Base-by-base conservation (phyloP, 2,113 vertebrate species). In the Phainopepla nitens region DNA sequence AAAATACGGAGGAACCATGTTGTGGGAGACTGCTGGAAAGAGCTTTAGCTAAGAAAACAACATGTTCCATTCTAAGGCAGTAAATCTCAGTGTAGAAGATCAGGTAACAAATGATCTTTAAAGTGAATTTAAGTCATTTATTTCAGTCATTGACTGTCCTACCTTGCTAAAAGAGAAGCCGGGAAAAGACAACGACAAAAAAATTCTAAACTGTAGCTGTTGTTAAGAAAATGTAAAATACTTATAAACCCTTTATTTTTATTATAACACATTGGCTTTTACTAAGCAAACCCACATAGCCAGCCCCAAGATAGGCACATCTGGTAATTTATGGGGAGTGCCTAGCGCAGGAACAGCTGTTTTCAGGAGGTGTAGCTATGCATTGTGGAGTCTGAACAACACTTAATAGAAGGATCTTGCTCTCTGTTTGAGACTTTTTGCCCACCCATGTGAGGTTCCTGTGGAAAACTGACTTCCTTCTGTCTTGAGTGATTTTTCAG, bases 361-460 rank as follows among this genome's bases (percentile, higher is more conserved):
- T 50, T n/a, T 9, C 14, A n/a, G 36, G 70, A 77, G 24, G 4
- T 11, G 1, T 3, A 36, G n/a, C n/a, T n/a, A n/a, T n/a, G 24
- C 16, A 31, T 21, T 57, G 2, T 41, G 13, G 11, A 2, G 29
- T 66, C 39, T 66, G 51, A 61, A 47, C 47, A 53, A 66, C 5
- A 56, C 5, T 15, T 36, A 3, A 29, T 4, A 18, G 47, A 23
- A 65, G 11, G 20, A 57, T 24, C 36, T 21, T 44, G 28, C 25
- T 65, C 20, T n/a, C 19, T 23, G 7, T 44, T 22, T 24, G n/a
- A 50, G 9, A 35, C 5, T 23, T 44, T 29, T 36, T 47, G 9
- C 18, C 12, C 9, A 3, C 22, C 53, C 11, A 1, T 2, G 31
- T 1, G 3, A 42, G 10, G 29, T 7, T 65, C 29, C 51, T 5